Evolutionary conservation across 2,888 invertebrate genomes (phyloP).

Genomic region (Nipponacmea schrenckii): DNA sequence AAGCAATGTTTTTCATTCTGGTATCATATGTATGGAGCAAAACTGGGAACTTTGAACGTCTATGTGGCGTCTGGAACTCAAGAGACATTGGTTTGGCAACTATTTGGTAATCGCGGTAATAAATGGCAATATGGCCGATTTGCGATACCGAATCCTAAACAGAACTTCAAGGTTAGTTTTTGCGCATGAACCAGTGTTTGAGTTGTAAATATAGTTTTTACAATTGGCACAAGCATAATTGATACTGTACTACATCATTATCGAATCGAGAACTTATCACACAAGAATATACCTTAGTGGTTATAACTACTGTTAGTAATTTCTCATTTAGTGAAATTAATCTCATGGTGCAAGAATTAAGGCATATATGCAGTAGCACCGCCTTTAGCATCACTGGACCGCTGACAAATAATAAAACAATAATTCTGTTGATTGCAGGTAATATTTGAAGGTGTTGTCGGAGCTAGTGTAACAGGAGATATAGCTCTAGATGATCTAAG

Average conservation of each 20-base stretch:
- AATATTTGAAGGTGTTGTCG: slow-evolving; percentile 45
- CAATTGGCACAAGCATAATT: no score
- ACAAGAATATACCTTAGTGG: no score
- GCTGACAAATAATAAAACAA: no score
- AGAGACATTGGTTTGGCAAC: slow-evolving; percentile 39
- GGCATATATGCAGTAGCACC: no score
- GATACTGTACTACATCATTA: no score
- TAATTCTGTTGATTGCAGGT: slow-evolving; percentile 29
- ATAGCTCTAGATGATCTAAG: slow-evolving; percentile 55
- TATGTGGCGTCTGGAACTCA: slow-evolving; percentile 28
- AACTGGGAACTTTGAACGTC: slow-evolving; percentile 51
- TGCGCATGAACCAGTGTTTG: neutral
- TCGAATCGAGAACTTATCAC: no score
- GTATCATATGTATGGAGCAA: slow-evolving; percentile 58
- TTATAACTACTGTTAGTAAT: no score
- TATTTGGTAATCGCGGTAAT: slow-evolving; percentile 41
- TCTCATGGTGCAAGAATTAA: no score
- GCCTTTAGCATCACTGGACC: no score
- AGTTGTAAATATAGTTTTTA: neutral
- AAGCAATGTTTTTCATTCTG: slow-evolving; percentile 54
- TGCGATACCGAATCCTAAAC: slow-evolving; percentile 25
- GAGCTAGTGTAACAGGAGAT: slow-evolving; percentile 44
- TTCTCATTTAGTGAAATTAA: no score
- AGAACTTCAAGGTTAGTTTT: slow-evolving; percentile 32
- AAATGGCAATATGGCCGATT: slow-evolving; percentile 46